Base-by-base conservation (phyloP, 64 coral and sea anemone genomes). In the Pachyseris speciosa region DNA sequence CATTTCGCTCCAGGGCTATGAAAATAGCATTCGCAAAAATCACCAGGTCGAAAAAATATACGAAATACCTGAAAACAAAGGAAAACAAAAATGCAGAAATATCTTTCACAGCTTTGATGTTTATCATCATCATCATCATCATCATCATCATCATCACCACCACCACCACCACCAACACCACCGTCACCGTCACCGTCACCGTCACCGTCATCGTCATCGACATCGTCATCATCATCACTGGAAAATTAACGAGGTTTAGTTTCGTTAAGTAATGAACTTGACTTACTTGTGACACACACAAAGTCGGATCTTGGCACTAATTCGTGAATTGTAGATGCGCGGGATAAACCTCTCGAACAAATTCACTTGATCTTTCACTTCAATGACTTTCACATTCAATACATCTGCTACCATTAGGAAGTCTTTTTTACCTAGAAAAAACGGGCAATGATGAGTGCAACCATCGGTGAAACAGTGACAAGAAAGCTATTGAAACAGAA, bases 1-100 rank as follows among this genome's bases (percentile, higher is more conserved):
- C 73, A 27, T 93, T 89, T 32, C 86, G 38, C 22, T 95, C 94
- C 48, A 95, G 52, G 19, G 93, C 93, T 53, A 99, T 99, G 58
- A 95, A 95, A 60, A 99, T 83, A 16, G 97, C 97, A 25, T 99
- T 99, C 7, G 90, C 86, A n/a, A 99, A 95, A 51, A 99, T 99
- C 12, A 99, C 97, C 32, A 93, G 34, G 59, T 99, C 97, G 28
- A 99, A 99, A 74, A 99, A 99, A 87, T 99, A 99, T 24, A 95
- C 78, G 44, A 99, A 99, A 83, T 83, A 99, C 49, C 97, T 99
- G 40, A 78, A 72, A 67, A 73, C 1, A 25, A 64, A 19, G 78
- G 26, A 88, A 42, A 27, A n/a, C n/a, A n/a, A 61, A 28, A 69
- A 81, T 63, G 51, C 1, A 59, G 7, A 33, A 3, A 7, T 61